A percentile compares a stretch with the other conserved stretches of the same genome.
phyloP scores from a whole-genome alignment of 2,113 vertebrate genomes.

The Siniperca knerii region DNA sequence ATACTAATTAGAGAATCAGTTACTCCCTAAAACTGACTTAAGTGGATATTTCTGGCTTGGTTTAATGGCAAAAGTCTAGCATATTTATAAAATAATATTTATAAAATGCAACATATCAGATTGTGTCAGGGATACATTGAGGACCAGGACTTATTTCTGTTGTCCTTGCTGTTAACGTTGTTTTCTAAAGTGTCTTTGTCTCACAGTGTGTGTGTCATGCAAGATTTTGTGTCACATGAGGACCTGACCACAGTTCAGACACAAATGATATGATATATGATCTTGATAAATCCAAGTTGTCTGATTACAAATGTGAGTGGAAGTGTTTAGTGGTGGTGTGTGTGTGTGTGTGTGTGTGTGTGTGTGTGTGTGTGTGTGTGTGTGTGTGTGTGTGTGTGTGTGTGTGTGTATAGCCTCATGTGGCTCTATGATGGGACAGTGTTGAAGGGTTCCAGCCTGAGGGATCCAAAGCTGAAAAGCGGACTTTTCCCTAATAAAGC shows the following conservation, averaged over 20 bases:
- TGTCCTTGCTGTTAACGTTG: neutral
- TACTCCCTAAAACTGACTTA: neutral
- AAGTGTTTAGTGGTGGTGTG: neutral
- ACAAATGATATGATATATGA: neutral
- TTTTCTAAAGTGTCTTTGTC: neutral
- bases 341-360: constrained; percentile 25
- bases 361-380: constrained; percentile 2
- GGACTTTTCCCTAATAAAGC: constrained; percentile 53
- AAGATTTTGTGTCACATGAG: neutral
- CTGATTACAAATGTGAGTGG: neutral
- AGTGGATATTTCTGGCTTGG: neutral
- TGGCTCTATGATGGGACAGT: constrained; percentile 64
- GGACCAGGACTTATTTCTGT: neutral
- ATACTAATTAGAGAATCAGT: constrained; percentile 66
- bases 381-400: constrained; percentile 1
- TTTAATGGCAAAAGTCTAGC: neutral
- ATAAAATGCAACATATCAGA: neutral
- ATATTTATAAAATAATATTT: constrained; percentile 10
- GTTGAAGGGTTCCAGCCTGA: constrained; percentile 74
- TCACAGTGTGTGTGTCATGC: neutral
- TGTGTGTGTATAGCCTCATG: neutral
- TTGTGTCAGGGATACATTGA: neutral
- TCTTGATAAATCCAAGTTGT: neutral
- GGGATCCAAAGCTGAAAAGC: constrained; percentile 42
- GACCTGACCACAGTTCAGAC: neutral